A percentile compares a stretch with the other conserved stretches of the same genome.
Evolutionary conservation across 2,888 invertebrate genomes (phyloP).

Genomic region (Hemaris fuciformis): DNA sequence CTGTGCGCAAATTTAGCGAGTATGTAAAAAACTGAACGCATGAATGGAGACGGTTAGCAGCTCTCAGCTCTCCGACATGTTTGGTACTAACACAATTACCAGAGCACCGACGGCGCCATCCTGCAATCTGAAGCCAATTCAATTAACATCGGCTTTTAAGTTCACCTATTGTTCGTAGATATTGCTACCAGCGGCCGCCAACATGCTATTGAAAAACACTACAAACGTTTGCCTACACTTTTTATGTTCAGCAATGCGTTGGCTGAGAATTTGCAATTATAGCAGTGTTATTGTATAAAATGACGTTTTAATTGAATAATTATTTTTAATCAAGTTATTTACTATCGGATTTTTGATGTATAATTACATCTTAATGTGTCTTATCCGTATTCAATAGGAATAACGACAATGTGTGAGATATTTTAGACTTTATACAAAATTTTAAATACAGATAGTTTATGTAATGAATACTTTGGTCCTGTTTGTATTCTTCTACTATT

Average conservation of each 20-base stretch:
- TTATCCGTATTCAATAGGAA: no score
- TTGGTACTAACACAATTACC: conserved; percentile 71
- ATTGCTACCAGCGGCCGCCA: conserved; percentile 6
- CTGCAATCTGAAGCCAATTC: conserved; percentile 76
- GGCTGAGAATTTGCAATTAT: background rate
- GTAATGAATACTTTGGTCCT: no score
- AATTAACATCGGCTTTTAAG: conserved; percentile 76
- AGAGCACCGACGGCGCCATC: conserved; percentile 52
- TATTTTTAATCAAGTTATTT: no score
- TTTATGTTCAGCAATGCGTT: background rate
- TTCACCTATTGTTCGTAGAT: conserved; percentile 47
- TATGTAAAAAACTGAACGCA: conserved; percentile 43
- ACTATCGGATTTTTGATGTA: no score
- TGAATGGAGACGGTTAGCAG: conserved; percentile 50
- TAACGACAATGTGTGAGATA: no score
- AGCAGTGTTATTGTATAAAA: background rate
- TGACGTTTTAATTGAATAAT: background rate
- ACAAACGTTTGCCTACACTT: background rate
- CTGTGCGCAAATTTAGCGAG: conserved; percentile 26
- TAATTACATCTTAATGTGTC: no score
- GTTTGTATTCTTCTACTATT: no score
- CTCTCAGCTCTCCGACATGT: conserved; percentile 41
- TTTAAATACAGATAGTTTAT: no score
- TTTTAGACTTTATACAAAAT: no score
- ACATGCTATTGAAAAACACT: conserved; percentile 7